Conservation (phyloP, 2,888 invertebrate genomes). For the Autographa pulchrina region DNA sequence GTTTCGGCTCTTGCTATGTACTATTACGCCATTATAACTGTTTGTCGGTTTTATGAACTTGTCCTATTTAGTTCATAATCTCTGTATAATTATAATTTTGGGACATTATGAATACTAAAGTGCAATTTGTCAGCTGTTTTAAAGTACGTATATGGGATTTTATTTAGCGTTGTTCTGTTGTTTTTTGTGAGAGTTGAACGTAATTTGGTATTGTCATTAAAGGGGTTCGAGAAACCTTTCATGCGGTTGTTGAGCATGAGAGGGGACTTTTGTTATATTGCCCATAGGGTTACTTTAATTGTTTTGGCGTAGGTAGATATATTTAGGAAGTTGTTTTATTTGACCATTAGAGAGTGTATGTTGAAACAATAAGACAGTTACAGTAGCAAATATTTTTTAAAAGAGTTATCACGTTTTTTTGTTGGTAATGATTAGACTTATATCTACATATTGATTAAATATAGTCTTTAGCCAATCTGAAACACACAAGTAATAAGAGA, state of each 20-base stretch:
- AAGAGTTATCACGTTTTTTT: too few species aligned
- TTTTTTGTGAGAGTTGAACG: not conserved
- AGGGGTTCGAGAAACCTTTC: conserved; percentile 37
- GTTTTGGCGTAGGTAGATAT: conserved; percentile 1
- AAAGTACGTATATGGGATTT: not conserved
- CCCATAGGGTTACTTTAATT: conserved; percentile 41
- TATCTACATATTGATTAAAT: too few species aligned
- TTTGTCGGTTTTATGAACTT: conserved; percentile 35
- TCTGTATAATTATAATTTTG: conserved; percentile 23
- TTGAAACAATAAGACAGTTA: too few species aligned
- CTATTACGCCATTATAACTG: conserved; percentile 47
- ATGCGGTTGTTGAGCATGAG: conserved; percentile 29
- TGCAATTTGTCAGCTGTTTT: conserved; percentile 29
- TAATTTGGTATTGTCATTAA: conserved; percentile 9
- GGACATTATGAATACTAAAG: conserved; percentile 16
- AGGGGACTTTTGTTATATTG: conserved; percentile 45
- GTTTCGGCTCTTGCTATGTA: conserved; percentile 18
- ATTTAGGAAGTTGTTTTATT: not conserved
- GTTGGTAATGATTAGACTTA: too few species aligned
- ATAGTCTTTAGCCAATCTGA: too few species aligned
- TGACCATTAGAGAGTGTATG: not conserved
- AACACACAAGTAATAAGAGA: too few species aligned
- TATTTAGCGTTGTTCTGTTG: not conserved
- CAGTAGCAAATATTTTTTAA: too few species aligned
- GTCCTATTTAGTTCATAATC: conserved; percentile 39